These are phyloP conservation scores for Melanogrammus aeglefinus DNA, from an alignment of 2,797 vertebrate genomes.

Conservation along the genomic window DNA sequence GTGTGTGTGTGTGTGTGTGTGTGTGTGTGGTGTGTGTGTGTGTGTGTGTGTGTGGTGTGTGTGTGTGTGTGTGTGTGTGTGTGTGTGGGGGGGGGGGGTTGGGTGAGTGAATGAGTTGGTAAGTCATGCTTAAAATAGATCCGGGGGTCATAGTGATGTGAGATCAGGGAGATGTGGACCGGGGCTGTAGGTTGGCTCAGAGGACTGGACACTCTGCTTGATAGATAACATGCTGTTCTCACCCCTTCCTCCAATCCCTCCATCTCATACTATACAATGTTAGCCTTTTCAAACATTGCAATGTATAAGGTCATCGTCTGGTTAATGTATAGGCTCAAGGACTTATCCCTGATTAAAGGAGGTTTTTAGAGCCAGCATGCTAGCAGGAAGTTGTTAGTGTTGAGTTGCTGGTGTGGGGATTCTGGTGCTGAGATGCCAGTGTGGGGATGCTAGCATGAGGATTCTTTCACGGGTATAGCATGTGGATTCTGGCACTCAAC, in stretches of 20 bases:
- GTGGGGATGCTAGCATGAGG: background rate
- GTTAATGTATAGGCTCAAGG: no score
- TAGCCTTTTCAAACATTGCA: background rate
- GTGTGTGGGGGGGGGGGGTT: constrained; percentile 20
- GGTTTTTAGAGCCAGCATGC: background rate
- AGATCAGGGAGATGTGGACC: constrained; percentile 40
- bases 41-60: background rate
- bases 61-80: constrained; percentile 14
- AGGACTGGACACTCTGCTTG: constrained; percentile 43
- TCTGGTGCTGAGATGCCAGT: background rate
- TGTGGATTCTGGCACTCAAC: no score
- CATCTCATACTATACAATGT: background rate
- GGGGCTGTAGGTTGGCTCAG: constrained; percentile 55
- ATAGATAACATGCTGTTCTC: constrained; percentile 27
- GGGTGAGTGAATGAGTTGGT: constrained; percentile 27
- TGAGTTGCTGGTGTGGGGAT: background rate
- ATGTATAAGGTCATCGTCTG: no score
- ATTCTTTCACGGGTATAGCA: background rate
- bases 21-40: background rate
- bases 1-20: background rate
- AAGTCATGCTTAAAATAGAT: constrained; percentile 59
- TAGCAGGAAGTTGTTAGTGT: background rate
- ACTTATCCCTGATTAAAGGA: no score
- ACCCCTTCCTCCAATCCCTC: background rate
- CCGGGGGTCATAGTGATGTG: constrained; percentile 48